phyloP scores from a whole-genome alignment of 2,888 invertebrate genomes.

The Volucella inflata region DNA sequence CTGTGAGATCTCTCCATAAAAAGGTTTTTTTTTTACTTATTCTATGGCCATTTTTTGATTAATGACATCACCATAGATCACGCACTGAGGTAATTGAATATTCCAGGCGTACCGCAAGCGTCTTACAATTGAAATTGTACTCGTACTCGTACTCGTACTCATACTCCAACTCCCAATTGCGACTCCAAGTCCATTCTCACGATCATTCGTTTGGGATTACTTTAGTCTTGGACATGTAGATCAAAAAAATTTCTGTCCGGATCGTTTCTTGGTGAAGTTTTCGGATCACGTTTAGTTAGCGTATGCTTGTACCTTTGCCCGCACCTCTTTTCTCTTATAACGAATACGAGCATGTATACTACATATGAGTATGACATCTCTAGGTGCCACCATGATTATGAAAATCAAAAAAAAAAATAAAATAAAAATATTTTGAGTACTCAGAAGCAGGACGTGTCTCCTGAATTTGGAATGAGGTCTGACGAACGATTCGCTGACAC shows the following conservation, averaged over 20 bases:
- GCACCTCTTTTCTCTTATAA: too few relatives aligned
- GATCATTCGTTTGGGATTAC: conserved; percentile 23
- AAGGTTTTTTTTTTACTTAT: not conserved
- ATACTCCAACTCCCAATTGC: too few relatives aligned
- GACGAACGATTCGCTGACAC: conserved; percentile 3
- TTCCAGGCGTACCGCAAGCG: conserved; percentile 58
- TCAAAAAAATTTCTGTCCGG: conserved; percentile 23
- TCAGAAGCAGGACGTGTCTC: conserved; percentile 29
- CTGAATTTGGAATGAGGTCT: conserved; percentile 45
- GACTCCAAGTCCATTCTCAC: conserved; percentile 45
- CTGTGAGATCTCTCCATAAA: conserved; percentile 20
- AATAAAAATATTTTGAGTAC: conserved; percentile 39
- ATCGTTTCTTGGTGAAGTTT: conserved; percentile 30
- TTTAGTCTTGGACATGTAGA: conserved; percentile 49
- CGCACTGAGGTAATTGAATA: conserved; percentile 70
- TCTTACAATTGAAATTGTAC: conserved; percentile 49
- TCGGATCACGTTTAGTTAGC: conserved; percentile 48
- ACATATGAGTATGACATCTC: too few relatives aligned
- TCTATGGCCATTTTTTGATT: conserved; percentile 49
- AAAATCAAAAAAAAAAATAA: conserved; percentile 48
- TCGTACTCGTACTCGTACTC: not conserved
- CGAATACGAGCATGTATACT: too few relatives aligned
- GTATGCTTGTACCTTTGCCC: not conserved
- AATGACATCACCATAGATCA: conserved; percentile 72
- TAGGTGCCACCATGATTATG: conserved; percentile 45